Evolutionary conservation across 1,140 invertebrate species (phyloP).

Genomic region (Spodoptera litura): DNA sequence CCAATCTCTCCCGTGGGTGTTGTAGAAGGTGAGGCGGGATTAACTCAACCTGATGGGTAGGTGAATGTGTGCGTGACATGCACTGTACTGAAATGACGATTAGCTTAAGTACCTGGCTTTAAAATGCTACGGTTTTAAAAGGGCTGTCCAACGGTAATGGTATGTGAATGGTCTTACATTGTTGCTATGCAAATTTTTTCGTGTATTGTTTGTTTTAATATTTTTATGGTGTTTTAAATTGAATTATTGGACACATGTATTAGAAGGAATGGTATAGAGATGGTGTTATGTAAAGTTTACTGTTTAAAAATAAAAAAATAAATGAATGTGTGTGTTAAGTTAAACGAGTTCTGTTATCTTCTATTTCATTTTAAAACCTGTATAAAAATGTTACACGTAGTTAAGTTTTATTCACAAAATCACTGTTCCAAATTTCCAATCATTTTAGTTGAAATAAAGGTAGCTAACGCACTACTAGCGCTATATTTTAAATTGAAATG

Average conservation of each 20-base stretch:
- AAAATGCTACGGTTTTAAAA: too few species aligned
- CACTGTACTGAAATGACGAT: constrained; percentile 15
- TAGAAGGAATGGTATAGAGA: too few species aligned
- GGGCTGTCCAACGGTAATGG: too few species aligned
- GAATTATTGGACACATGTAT: too few species aligned
- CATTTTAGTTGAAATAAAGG: background rate
- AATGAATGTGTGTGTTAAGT: too few species aligned
- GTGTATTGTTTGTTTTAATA: too few species aligned
- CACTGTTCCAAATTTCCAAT: background rate
- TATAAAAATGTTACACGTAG: too few species aligned
- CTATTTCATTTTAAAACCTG: too few species aligned
- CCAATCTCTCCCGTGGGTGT: constrained; percentile 18
- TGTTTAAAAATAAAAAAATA: too few species aligned
- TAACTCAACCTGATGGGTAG: constrained; percentile 13
- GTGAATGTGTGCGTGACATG: constrained; percentile 7
- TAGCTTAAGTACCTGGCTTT: background rate
- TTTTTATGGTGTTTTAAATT: too few species aligned
- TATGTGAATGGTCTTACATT: background rate
- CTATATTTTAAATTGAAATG: constrained; percentile 1
- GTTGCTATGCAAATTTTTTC: background rate
- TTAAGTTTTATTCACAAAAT: background rate
- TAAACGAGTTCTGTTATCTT: too few species aligned
- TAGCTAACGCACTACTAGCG: background rate
- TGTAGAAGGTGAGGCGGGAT: constrained; percentile 20
- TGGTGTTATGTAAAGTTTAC: too few species aligned